Base-by-base conservation (phyloP, 2,888 invertebrate species). In the Lapara coniferarum region DNA sequence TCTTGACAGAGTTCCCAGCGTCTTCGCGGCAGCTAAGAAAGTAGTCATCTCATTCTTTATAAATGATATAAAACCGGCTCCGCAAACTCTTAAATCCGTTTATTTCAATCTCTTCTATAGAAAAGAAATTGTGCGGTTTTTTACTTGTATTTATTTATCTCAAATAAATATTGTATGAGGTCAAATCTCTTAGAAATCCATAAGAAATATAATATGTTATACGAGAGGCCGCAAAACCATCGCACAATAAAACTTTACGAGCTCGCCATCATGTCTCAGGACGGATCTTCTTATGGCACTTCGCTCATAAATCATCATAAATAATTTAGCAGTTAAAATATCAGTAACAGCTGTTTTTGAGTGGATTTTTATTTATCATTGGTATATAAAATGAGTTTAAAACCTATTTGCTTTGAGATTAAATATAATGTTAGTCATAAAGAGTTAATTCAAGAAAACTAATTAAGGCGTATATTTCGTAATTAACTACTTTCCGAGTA, bases 231-330 rank as follows among this genome's bases (percentile, higher is more conserved):
- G 79, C 79, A 80, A 79, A 82, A 71, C 71, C 71, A 72, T 69
- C 70, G 74, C 74, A 78, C 80, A 77, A 75, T 82, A 84, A 89
- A 86, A 86, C 79, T 86, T 88, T 89, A 88, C 81, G 86, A 84
- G 72, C 73, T 56, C 74, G 80, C 79, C 80, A 85, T 85, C 85
- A 83, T 81, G 78, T 82, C 77, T 82, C 85, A 83, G 81, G 76
- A 80, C 78, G 75, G 81, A 81, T 78, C 81, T 83, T 82, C 76
- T 81, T 79, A 80, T 72, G 71, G 71, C 74, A 71, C 71, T 66
- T 53, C 56, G 68, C 67, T 44, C 19, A 53, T 70, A 71, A 79
- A 82, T 78, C 72, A 73, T 58, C 76, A 75, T 81, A 78, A 81
- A 80, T 81, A 75, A 74, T 78, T 79, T 74, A 75, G 69, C 70